phyloP scores from a whole-genome alignment of 2,888 invertebrate genomes.

The Heliconius hortense region DNA sequence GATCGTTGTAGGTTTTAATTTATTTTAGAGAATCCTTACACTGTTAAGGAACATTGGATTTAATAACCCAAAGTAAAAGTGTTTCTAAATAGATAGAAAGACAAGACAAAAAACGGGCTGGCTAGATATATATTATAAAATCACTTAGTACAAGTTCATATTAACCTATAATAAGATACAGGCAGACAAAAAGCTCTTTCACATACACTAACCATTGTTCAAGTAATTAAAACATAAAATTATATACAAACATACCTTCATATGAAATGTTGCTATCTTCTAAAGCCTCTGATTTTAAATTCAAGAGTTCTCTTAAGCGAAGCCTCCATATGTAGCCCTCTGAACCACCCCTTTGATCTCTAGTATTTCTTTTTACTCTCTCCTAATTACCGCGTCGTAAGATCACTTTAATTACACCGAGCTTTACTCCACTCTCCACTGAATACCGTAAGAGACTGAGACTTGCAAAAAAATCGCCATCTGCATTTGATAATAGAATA shows the following conservation, averaged over 20 bases:
- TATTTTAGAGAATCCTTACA: background rate
- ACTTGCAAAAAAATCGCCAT: slow-evolving; percentile 62
- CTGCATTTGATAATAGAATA: slow-evolving; percentile 68
- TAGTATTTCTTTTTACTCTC: slow-evolving; percentile 24
- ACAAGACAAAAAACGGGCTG: too few relatives aligned
- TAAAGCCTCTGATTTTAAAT: slow-evolving; percentile 19
- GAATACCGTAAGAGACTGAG: slow-evolving; percentile 67
- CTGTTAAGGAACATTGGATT: too few relatives aligned
- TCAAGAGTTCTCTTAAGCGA: slow-evolving; percentile 18
- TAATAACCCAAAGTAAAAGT: too few relatives aligned
- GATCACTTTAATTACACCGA: slow-evolving; percentile 39
- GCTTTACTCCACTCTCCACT: slow-evolving; percentile 60
- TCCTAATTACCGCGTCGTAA: slow-evolving; percentile 32
- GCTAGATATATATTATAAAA: background rate
- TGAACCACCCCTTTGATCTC: slow-evolving; percentile 30
- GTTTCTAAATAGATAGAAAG: too few relatives aligned
- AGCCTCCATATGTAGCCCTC: slow-evolving; percentile 26
- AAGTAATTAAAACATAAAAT: slow-evolving; percentile 11
- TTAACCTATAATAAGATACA: background rate
- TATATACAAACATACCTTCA: slow-evolving; percentile 13
- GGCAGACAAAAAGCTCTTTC: too few relatives aligned
- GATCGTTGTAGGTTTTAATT: too few relatives aligned
- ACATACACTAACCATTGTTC: background rate
- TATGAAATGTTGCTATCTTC: slow-evolving; percentile 4
- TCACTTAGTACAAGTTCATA: background rate